A percentile compares a stretch with the other conserved stretches of the same genome.
Evolutionary conservation across 2,888 invertebrate species (phyloP).

Genomic region (Caenorhabditis zanzibari): DNA sequence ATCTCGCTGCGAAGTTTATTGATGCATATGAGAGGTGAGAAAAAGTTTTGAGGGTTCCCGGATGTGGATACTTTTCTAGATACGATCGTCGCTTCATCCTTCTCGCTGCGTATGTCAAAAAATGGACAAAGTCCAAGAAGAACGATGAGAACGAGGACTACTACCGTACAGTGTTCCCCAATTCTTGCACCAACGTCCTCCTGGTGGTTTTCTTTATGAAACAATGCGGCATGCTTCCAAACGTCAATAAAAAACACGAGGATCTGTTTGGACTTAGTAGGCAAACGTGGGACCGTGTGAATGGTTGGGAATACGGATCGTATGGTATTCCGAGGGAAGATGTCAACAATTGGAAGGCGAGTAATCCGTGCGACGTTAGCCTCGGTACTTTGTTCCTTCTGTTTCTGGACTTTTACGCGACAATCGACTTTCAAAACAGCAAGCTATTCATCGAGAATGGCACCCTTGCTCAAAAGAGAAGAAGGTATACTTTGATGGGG

Average conservation of each 20-base stretch:
- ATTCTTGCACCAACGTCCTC: slow-evolving; percentile 6
- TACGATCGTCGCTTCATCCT: slow-evolving; percentile 19
- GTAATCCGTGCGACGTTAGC: not conserved
- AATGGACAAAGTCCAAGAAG: slow-evolving; percentile 19
- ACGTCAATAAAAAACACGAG: not conserved
- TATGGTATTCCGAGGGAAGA: not conserved
- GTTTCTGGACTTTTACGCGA: not conserved
- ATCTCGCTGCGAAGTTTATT: slow-evolving; percentile 21
- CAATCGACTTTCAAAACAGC: not conserved
- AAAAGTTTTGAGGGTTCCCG: no score
- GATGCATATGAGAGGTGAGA: slow-evolving; percentile 30
- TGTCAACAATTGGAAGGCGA: not conserved
- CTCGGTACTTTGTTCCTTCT: slow-evolving; percentile 11
- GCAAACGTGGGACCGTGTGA: not conserved
- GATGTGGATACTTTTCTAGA: no score
- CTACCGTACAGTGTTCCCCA: slow-evolving; percentile 11
- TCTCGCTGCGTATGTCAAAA: slow-evolving; percentile 10
- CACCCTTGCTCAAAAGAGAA: not conserved
- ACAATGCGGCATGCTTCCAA: slow-evolving; percentile 13
- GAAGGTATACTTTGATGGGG: not conserved
- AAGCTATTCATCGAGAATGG: not conserved
- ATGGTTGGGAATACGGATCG: not conserved
- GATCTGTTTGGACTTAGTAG: not conserved
- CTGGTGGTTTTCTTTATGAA: slow-evolving; percentile 36
- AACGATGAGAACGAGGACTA: slow-evolving; percentile 19